These are phyloP conservation scores for Tringa solitaria DNA, from an alignment of 2,113 vertebrate genomes.

Conservation along the genomic window DNA sequence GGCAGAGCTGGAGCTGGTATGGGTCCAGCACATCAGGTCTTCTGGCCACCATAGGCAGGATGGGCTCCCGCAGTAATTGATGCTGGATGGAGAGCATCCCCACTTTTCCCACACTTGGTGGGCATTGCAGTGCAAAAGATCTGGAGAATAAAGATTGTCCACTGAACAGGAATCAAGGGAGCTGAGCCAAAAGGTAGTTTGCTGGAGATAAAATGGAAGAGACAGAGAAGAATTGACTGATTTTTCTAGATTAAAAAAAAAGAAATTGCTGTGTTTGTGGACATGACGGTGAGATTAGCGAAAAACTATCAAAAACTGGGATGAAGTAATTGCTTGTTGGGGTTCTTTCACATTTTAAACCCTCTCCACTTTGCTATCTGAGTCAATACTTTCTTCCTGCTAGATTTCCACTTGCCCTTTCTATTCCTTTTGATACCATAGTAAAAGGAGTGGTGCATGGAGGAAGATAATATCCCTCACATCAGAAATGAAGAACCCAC, in stretches of 20 bases:
- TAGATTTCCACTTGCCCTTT: neutral
- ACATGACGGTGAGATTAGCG: neutral
- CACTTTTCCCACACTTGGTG: neutral
- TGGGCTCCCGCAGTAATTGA: neutral
- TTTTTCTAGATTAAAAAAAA: neutral
- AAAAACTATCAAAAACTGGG: neutral
- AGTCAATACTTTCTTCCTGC: neutral
- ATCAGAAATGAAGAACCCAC: neutral
- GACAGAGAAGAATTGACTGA: neutral
- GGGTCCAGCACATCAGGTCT: fast-evolving
- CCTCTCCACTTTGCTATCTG: neutral
- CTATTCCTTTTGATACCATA: neutral
- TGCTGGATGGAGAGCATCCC: neutral
- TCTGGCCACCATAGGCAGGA: neutral
- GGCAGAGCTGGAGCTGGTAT: neutral
- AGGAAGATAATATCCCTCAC: neutral
- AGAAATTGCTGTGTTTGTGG: neutral
- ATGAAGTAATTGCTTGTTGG: neutral
- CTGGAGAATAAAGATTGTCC: neutral
- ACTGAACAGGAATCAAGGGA: neutral
- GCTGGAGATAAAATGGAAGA: neutral
- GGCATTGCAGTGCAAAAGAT: neutral
- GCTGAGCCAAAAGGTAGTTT: neutral
- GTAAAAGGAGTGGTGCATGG: neutral
- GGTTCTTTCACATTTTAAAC: neutral